Percentiles rank a stretch among this genome's conserved stretches.
These are phyloP conservation scores for Drosophila recens DNA, from an alignment of 2,888 invertebrate genomes.

Conservation along the genomic window DNA sequence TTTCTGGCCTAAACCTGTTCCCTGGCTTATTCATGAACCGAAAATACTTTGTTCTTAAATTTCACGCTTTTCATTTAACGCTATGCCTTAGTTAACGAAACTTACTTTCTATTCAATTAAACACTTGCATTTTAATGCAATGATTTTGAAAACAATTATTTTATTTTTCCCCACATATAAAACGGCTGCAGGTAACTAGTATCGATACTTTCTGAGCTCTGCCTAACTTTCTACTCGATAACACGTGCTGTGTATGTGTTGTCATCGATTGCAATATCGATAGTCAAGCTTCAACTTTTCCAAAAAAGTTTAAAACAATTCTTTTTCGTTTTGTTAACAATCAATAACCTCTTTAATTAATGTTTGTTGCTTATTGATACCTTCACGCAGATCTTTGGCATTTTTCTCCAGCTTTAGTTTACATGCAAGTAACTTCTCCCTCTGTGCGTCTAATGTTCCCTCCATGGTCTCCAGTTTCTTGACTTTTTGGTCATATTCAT, in stretches of 20 bases:
- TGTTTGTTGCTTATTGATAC: conserved; percentile 68
- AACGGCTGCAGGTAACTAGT: conserved; percentile 64
- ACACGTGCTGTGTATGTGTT: conserved; percentile 22
- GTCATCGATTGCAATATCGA: conserved; percentile 33
- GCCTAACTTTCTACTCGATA: conserved; percentile 44
- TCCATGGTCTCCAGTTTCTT: conserved; percentile 75
- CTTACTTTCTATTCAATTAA: conserved; percentile 58
- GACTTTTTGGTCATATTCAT: conserved; percentile 82
- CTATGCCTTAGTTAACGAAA: conserved; percentile 9
- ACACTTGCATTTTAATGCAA: conserved; percentile 58
- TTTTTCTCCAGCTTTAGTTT: conserved; percentile 77
- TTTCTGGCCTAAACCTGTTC: conserved; percentile 81
- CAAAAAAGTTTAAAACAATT: not conserved
- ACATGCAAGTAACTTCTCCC: conserved; percentile 71
- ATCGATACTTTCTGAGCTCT: conserved; percentile 62
- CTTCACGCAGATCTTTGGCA: conserved; percentile 72
- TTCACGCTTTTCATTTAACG: not conserved
- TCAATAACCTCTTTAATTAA: conserved; percentile 57
- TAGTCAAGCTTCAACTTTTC: not conserved
- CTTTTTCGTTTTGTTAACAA: conserved; percentile 26
- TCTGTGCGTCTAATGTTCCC: conserved; percentile 71
- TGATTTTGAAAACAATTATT: conserved; percentile 60
- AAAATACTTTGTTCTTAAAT: conserved; percentile 16
- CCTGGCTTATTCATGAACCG: conserved; percentile 61
- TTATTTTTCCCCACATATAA: conserved; percentile 59